Conservation (phyloP, 2,888 invertebrate genomes). For the Gasteruption jaculator region DNA sequence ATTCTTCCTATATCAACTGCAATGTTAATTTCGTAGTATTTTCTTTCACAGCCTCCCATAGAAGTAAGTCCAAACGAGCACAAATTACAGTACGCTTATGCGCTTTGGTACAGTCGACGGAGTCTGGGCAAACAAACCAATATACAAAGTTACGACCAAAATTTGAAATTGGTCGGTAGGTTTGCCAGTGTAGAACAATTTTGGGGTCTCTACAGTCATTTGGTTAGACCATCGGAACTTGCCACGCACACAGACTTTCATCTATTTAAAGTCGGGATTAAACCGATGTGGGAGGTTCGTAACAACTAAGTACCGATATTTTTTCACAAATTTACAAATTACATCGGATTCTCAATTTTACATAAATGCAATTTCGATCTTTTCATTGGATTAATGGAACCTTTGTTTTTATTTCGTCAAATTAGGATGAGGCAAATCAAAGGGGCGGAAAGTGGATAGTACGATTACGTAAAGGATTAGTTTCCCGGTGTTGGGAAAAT, state of each 20-base stretch:
- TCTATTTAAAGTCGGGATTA: conserved; percentile 96
- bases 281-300: conserved; percentile 95
- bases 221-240: conserved; percentile 84
- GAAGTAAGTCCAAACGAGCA: conserved; percentile 83
- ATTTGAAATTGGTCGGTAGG: conserved; percentile 82
- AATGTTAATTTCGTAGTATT: conserved; percentile 1
- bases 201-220: conserved; percentile 93
- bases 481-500: conserved; percentile 98
- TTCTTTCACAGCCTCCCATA: conserved; percentile 58
- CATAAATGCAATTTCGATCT: not conserved
- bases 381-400: conserved; percentile 4
- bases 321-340: not conserved
- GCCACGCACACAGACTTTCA: conserved; percentile 91
- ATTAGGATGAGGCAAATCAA: conserved; percentile 88
- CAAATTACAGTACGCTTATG: conserved; percentile 88
- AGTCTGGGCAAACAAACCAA: conserved; percentile 59
- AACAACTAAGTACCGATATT: not conserved
- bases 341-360: not conserved
- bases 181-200: conserved; percentile 95
- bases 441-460: conserved; percentile 99
- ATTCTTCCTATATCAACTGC: not conserved
- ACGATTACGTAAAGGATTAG: conserved; percentile 87
- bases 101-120: conserved; percentile 78
- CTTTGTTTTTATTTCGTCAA: conserved; percentile 10
- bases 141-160: conserved; percentile 65